Conservation (phyloP, 2,113 vertebrate genomes). For the Apus apus region DNA sequence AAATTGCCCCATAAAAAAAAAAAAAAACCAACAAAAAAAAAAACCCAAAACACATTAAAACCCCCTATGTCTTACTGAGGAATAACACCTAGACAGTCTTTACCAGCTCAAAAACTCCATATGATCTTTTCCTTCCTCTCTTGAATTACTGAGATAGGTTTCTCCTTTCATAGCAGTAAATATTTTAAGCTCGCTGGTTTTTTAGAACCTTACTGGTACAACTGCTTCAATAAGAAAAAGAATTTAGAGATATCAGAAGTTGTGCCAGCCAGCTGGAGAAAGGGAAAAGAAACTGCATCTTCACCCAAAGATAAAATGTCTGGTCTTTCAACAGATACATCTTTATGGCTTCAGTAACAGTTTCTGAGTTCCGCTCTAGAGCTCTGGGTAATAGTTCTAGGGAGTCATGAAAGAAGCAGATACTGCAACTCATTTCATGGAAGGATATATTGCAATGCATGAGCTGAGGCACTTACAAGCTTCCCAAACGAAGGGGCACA, state of each 20-base stretch:
- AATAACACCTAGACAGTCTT: background rate
- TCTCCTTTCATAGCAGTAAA: background rate
- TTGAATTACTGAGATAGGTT: slow-evolving; percentile 1
- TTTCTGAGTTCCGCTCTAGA: background rate
- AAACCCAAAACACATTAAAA: background rate
- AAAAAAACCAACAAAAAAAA: background rate
- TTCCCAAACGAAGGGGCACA: background rate
- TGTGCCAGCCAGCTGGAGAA: background rate
- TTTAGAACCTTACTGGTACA: background rate
- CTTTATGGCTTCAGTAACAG: background rate
- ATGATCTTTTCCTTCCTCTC: slow-evolving; percentile 24
- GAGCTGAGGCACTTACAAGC: background rate
- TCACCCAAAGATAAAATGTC: background rate
- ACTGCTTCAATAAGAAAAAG: background rate
- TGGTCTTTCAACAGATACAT: background rate
- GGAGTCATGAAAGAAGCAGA: background rate
- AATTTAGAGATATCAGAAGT: background rate
- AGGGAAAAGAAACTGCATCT: background rate
- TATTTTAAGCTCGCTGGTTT: background rate
- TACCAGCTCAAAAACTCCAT: slow-evolving; percentile 13
- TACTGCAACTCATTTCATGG: background rate
- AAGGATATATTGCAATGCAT: background rate
- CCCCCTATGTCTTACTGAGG: background rate
- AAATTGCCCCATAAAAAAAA: background rate
- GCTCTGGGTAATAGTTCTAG: background rate